Percentiles rank a stretch among this genome's conserved stretches.
Evolutionary conservation across 1,140 invertebrate species (phyloP).

Genomic region (Habropoda laboriosa): DNA sequence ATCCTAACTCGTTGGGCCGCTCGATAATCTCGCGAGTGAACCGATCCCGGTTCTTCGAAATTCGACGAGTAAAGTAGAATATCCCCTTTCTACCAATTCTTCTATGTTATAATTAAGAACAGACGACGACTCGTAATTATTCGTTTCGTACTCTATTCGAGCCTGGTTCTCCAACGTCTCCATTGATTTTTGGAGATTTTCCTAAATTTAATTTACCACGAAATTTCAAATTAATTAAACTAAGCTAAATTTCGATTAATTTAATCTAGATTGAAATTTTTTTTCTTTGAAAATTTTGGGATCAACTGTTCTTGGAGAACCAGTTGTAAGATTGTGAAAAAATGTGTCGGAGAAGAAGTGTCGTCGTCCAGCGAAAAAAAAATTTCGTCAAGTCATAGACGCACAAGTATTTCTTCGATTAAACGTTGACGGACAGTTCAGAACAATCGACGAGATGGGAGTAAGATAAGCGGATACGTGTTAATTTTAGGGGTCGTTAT

Average conservation of each 20-base stretch:
- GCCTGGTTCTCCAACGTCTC: conserved; percentile 41
- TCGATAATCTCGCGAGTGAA: conserved; percentile 26
- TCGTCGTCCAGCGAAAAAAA: conserved; percentile 50
- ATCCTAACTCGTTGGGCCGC: conserved; percentile 50
- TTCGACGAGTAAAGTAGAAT: conserved; percentile 43
- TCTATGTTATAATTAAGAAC: conserved; percentile 11
- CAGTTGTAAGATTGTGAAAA: conserved; percentile 3
- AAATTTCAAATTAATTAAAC: too few species aligned
- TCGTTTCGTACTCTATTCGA: background rate
- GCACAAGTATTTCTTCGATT: conserved; percentile 25
- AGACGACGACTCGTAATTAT: background rate
- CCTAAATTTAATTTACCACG: background rate
- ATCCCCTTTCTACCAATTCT: background rate
- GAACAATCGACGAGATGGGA: conserved; percentile 58
- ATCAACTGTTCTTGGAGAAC: background rate
- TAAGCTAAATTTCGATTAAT: background rate
- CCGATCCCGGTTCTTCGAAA: background rate
- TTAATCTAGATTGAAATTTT: background rate
- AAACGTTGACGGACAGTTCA: conserved; percentile 51
- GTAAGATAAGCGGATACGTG: conserved; percentile 33
- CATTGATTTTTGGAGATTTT: conserved; percentile 57
- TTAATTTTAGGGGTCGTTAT: conserved; percentile 69
- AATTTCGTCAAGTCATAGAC: conserved; percentile 38
- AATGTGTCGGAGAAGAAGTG: background rate
- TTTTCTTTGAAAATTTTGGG: too few species aligned